Base-by-base conservation (phyloP, 2,888 invertebrate species). In the Troilus luridus region DNA sequence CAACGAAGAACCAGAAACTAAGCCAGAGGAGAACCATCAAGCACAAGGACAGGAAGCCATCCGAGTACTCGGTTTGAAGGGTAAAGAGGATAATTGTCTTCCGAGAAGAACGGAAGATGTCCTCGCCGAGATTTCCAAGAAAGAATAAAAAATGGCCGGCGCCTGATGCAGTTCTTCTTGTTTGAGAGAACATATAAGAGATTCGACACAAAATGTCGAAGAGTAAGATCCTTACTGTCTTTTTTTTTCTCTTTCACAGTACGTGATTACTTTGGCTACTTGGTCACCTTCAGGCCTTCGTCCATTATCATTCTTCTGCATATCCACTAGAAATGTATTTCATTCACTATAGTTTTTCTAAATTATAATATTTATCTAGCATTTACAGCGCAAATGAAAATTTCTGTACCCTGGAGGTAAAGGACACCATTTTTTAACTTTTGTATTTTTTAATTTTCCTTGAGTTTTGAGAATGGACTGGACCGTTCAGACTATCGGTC, bases 21-120 rank as follows among this genome's bases (percentile, higher is more conserved):
- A 41, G 72, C 27, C 27, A 17, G 41, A 77, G 17, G 27, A 77
- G 17, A 56, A n/a, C 56, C 56, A n/a, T 85, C 56, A 85, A 56
- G 56, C n/a, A 85, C 56, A 77, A 54, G 85, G 85, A 85, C 21
- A 85, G 85, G 85, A 85, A 85, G 85, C 21, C 85, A 85, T 85
- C 56, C 21, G 56, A 54, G 85, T 85, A 85, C 85, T 56, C 85
- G 5, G 10, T 58, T 85, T 85, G 85, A 85, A 85, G 85, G 85
- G 85, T 85, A 85, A 85, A 85, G 85, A 85, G 85, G 85, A 85
- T 85, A 85, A 85, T 85, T 85, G 85, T 21, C 85, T 85, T 85
- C 85, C 85, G 85, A 85, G 85, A 85, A 85, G 85, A 85, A 56
- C 54, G 85, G 85, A 85, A 85, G 85, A 85, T 54, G 85, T 85